phyloP scores from a whole-genome alignment of 2,888 invertebrate species.

The Syritta pipiens region DNA sequence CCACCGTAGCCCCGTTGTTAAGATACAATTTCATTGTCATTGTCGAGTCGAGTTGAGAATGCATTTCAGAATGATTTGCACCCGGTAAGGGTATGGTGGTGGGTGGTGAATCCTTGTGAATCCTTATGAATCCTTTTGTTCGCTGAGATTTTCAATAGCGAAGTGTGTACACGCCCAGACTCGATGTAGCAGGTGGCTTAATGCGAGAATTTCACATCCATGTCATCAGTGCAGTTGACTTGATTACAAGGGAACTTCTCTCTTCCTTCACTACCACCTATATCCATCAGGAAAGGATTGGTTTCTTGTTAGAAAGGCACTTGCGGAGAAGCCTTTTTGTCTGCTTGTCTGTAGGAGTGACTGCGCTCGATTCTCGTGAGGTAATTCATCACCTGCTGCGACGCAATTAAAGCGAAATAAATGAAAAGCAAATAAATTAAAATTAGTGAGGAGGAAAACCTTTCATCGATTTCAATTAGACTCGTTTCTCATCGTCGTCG shows the following conservation, averaged over 20 bases:
- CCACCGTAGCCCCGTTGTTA: conserved; percentile 15
- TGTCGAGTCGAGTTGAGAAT: conserved; percentile 43
- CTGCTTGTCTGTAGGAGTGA: background rate
- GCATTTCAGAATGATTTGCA: conserved; percentile 28
- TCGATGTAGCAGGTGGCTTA: conserved; percentile 10
- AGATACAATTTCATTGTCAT: conserved; percentile 53
- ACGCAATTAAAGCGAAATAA: conserved; percentile 39
- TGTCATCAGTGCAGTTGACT: conserved; percentile 54
- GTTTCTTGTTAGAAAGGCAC: conserved; percentile 18
- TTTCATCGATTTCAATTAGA: conserved; percentile 54
- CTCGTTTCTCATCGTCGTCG: background rate
- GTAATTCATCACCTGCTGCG: conserved; percentile 16
- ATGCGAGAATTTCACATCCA: conserved; percentile 36
- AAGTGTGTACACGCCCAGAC: conserved; percentile 6
- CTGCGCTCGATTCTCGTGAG: background rate
- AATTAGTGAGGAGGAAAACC: conserved; percentile 31
- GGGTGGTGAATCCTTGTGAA: background rate
- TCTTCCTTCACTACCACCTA: conserved; percentile 24
- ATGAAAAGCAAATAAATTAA: conserved; percentile 43
- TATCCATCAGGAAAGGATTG: conserved; percentile 29
- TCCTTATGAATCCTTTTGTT: conserved; percentile 5
- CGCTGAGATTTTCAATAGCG: conserved; percentile 13
- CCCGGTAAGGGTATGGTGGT: background rate
- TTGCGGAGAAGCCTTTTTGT: conserved; percentile 9
- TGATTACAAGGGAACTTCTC: conserved; percentile 39